These are phyloP conservation scores for Fulica atra DNA, from an alignment of 2,113 vertebrate species.

Conservation along the genomic window DNA sequence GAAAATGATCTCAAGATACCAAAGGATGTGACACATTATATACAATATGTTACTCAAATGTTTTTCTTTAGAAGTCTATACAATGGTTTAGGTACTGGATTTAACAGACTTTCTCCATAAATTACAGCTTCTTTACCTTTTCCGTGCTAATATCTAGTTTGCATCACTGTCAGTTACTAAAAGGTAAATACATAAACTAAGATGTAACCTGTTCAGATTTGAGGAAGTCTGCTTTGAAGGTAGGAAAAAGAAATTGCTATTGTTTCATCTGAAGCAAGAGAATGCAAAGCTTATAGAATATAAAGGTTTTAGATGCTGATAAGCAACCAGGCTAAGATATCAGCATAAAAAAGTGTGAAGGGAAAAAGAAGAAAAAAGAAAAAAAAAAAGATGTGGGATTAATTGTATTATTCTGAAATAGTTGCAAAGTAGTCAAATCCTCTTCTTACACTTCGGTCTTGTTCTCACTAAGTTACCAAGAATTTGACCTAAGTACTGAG, in stretches of 20 bases:
- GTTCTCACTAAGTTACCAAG: not conserved
- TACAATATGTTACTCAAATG: not conserved
- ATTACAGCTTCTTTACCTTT: not conserved
- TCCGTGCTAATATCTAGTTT: not conserved
- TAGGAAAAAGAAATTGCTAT: not conserved
- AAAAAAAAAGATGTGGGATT: not conserved
- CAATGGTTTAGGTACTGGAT: not conserved
- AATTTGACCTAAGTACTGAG: not conserved
- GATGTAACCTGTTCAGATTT: not conserved
- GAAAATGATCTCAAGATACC: not conserved
- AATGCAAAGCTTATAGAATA: not conserved
- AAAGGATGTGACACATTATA: not conserved
- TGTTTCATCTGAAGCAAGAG: not conserved
- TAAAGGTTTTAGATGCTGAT: not conserved
- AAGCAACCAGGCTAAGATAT: not conserved
- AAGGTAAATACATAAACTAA: not conserved
- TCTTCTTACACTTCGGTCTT: not conserved
- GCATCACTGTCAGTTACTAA: not conserved
- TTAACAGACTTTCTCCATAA: not conserved
- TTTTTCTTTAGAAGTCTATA: not conserved
- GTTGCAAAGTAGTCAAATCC: not conserved
- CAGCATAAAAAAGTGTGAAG: accelerated
- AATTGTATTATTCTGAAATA: not conserved
- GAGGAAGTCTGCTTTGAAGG: not conserved
- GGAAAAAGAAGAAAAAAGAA: too few species aligned